Percentiles rank a stretch among this genome's conserved stretches.
phyloP scores from a whole-genome alignment of 1,140 invertebrate genomes.

The Lepidurus arcticus region DNA sequence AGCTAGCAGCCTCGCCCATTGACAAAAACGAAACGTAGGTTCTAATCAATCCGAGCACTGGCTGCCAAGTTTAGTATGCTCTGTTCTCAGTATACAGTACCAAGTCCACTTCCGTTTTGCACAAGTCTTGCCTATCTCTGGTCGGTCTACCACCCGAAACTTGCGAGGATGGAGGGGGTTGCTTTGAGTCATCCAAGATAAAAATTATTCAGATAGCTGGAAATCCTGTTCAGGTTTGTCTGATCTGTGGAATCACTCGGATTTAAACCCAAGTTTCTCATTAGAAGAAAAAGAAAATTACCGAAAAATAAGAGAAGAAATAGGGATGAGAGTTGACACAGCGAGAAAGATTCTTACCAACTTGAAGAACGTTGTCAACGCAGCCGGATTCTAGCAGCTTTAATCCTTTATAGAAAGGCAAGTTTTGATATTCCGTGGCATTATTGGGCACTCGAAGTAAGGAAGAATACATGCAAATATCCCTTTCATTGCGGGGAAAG shows the following conservation, averaged over 20 bases:
- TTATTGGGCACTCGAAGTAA: slow-evolving; percentile 43
- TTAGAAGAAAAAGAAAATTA: not conserved
- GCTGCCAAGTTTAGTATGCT: not conserved
- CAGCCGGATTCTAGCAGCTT: slow-evolving; percentile 70
- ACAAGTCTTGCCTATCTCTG: not conserved
- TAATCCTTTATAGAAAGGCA: slow-evolving; percentile 77
- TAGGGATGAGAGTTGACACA: not conserved
- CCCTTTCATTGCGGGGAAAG: slow-evolving; percentile 74
- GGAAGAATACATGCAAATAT: slow-evolving; percentile 84
- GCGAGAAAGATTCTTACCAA: slow-evolving; percentile 62
- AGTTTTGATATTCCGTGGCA: slow-evolving; percentile 59
- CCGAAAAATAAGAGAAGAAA: not conserved
- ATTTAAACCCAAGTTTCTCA: not conserved
- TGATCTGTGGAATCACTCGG: not conserved
- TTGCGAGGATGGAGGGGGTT: not conserved
- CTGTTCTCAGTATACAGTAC: not conserved
- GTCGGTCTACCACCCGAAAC: not conserved
- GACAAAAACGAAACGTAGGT: not conserved
- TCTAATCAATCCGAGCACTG: not conserved
- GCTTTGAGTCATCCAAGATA: slow-evolving; percentile 3
- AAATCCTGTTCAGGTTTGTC: not conserved
- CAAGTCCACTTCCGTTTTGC: not conserved
- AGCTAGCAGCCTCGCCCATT: slow-evolving; percentile 12
- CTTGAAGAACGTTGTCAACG: slow-evolving; percentile 78
- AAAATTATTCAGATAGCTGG: slow-evolving; percentile 20